Evolutionary conservation across 2,113 vertebrate genomes (phyloP).

Genomic region (Aegotheles bennettii): DNA sequence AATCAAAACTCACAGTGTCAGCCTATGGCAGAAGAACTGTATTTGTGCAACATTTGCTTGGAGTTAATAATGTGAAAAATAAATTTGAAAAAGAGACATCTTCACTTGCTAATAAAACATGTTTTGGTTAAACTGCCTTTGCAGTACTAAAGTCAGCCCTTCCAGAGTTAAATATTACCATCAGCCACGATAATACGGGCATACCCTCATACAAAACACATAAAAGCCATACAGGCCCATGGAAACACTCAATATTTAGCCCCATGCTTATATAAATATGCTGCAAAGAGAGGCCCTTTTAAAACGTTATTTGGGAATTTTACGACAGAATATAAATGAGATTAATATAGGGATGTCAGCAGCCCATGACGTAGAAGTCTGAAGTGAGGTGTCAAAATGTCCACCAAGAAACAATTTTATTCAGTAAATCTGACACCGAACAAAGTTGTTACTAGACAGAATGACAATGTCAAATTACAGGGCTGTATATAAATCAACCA

Average conservation of each 20-base stretch:
- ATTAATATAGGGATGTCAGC: constrained; percentile 63
- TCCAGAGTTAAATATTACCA: background rate
- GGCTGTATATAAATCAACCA: constrained; percentile 38
- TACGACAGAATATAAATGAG: constrained; percentile 43
- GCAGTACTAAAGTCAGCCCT: background rate
- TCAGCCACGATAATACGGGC: background rate
- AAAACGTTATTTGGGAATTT: background rate
- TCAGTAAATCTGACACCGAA: constrained; percentile 50
- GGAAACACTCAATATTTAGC: background rate
- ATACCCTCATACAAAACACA: background rate
- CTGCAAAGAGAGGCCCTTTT: background rate
- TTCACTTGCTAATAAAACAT: too few relatives aligned
- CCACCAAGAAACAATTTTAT: constrained; percentile 45
- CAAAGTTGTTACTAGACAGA: constrained; percentile 42
- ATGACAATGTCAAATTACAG: constrained; percentile 59
- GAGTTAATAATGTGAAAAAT: background rate
- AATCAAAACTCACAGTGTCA: background rate
- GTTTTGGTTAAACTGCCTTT: background rate
- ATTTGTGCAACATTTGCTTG: background rate
- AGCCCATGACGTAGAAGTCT: constrained; percentile 29
- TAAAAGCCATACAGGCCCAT: background rate
- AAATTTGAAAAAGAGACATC: background rate
- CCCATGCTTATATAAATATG: background rate
- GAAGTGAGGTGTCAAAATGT: constrained; percentile 50
- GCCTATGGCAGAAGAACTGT: background rate